Evolutionary conservation across 2,113 vertebrate genomes (phyloP).

Genomic region (Fukomys damarensis): DNA sequence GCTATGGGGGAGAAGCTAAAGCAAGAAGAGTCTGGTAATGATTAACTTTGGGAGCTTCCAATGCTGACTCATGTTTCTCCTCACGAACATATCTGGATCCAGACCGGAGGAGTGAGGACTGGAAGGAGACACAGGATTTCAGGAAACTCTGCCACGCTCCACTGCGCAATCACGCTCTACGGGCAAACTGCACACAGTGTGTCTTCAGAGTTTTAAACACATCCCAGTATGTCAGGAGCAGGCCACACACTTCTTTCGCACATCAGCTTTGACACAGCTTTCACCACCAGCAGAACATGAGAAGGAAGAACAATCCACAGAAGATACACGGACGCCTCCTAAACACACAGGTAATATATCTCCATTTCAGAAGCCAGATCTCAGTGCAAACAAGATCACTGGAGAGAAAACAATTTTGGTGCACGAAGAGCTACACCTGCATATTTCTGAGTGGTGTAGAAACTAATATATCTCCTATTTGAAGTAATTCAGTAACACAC

Average conservation of each 20-base stretch:
- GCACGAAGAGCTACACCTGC: not conserved
- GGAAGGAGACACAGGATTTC: not conserved
- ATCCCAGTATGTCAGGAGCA: not conserved
- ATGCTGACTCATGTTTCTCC: slow-evolving; percentile 18
- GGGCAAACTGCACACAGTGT: not conserved
- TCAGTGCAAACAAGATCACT: slow-evolving; percentile 28
- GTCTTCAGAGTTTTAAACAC: not conserved
- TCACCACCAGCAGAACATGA: not conserved
- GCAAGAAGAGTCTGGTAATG: not conserved
- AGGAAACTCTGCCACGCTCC: not conserved
- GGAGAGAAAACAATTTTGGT: not conserved
- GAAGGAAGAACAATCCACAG: not conserved
- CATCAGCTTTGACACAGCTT: not conserved
- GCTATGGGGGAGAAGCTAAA: not conserved
- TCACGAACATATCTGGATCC: slow-evolving; percentile 41
- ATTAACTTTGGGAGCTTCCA: slow-evolving; percentile 19
- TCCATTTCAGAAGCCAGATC: slow-evolving; percentile 21
- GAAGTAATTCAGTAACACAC: not conserved
- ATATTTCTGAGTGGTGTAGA: not conserved
- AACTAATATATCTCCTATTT: not conserved
- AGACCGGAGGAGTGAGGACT: slow-evolving; percentile 27
- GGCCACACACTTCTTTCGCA: not conserved
- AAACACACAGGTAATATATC: not conserved
- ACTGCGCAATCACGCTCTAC: not conserved
- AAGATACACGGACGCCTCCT: slow-evolving; percentile 20